Evolutionary conservation across 2,113 vertebrate genomes (phyloP).

Genomic region (Pandion haliaetus): DNA sequence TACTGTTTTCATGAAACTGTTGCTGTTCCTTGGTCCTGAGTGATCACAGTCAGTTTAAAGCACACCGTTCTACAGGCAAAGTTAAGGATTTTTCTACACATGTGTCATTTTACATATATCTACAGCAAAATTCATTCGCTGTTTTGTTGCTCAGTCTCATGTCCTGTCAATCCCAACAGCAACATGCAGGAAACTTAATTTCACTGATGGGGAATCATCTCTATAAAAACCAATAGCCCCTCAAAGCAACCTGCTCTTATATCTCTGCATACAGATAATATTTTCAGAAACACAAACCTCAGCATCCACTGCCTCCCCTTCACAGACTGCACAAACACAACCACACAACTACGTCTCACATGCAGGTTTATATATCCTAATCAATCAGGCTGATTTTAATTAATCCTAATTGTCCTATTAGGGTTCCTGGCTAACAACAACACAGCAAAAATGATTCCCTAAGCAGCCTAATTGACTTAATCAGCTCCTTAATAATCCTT

Average conservation of each 20-base stretch:
- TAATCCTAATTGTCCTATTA: conserved; percentile 69
- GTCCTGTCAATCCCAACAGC: not conserved
- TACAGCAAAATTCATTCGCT: not conserved
- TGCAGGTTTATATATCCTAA: conserved; percentile 42
- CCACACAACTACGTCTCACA: not conserved
- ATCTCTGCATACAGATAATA: not conserved
- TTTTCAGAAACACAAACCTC: not conserved
- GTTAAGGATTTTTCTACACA: not conserved
- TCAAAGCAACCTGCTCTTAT: not conserved
- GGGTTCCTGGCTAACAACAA: conserved; percentile 52
- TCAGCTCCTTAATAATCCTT: conserved; percentile 63
- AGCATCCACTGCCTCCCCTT: not conserved
- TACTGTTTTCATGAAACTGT: not conserved
- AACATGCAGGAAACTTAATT: not conserved
- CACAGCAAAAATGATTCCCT: conserved; percentile 47
- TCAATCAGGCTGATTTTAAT: conserved; percentile 67
- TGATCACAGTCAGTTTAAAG: not conserved
- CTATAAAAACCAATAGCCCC: not conserved
- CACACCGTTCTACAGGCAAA: not conserved
- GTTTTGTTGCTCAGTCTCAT: not conserved
- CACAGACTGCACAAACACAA: not conserved
- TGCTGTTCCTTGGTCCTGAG: not conserved
- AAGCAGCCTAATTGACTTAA: conserved; percentile 63
- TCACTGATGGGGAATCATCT: not conserved
- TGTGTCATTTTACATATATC: rapidly evolving